These are phyloP conservation scores for Sapayoa aenigma DNA, from an alignment of 2,113 vertebrate species.

Conservation along the genomic window DNA sequence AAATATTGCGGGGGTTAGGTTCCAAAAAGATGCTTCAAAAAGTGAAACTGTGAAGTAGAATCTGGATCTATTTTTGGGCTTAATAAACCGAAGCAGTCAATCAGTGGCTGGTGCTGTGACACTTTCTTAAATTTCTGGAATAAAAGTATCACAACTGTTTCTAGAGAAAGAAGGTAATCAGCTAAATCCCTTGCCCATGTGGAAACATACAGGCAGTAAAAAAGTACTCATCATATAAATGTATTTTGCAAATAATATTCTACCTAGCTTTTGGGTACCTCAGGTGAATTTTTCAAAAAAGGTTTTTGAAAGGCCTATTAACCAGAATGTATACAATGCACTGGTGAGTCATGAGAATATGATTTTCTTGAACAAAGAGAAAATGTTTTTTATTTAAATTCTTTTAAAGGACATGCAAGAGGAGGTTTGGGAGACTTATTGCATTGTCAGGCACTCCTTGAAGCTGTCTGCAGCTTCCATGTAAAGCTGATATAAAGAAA, in stretches of 20 bases:
- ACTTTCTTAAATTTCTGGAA: slow-evolving; percentile 1
- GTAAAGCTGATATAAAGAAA: background rate
- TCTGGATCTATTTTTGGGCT: too few species aligned
- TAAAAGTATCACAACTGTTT: background rate
- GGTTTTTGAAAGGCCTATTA: background rate
- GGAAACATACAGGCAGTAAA: background rate
- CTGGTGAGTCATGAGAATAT: background rate
- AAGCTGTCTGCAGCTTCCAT: background rate
- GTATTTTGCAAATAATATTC: background rate
- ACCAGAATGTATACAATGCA: background rate
- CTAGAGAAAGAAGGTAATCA: background rate
- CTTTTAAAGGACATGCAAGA: background rate
- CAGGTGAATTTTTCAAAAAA: background rate
- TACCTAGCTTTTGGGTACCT: background rate
- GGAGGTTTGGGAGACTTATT: background rate
- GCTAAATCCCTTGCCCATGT: background rate
- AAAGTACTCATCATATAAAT: background rate
- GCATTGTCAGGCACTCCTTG: background rate
- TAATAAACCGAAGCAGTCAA: too few species aligned
- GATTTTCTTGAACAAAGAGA: background rate
- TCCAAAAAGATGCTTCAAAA: too few species aligned
- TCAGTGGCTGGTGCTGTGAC: background rate
- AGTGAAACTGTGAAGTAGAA: too few species aligned
- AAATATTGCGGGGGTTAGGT: too few species aligned
- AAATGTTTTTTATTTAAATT: background rate